Conservation (phyloP, 2,113 vertebrate species). For the Microcebus jonahi region DNA sequence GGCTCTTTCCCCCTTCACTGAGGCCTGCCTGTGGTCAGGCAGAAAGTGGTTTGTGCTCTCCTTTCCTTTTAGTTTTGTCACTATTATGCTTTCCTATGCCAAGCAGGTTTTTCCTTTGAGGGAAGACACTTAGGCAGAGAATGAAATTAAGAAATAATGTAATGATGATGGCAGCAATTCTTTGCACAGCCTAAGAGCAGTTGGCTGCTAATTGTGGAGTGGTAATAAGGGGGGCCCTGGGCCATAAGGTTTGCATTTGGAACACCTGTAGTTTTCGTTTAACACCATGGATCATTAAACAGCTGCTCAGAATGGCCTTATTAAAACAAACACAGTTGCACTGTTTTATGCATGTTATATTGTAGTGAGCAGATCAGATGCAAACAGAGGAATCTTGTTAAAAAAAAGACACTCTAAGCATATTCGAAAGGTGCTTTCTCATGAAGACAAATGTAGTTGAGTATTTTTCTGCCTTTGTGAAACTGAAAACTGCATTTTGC, state of each 20-base stretch:
- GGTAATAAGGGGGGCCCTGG: slow-evolving; percentile 69
- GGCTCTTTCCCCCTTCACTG: not conserved
- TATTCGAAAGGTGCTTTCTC: slow-evolving; percentile 51
- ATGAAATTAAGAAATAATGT: slow-evolving; percentile 62
- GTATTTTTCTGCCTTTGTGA: slow-evolving; percentile 21
- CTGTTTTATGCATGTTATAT: slow-evolving; percentile 72
- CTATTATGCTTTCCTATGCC: slow-evolving; percentile 45
- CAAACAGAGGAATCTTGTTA: slow-evolving; percentile 51
- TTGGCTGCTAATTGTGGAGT: slow-evolving; percentile 69
- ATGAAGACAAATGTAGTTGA: slow-evolving; percentile 42
- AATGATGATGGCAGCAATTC: slow-evolving; percentile 60
- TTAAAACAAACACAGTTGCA: slow-evolving; percentile 75
- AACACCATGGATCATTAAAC: slow-evolving; percentile 75
- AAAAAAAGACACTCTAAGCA: slow-evolving; percentile 35
- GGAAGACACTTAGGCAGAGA: slow-evolving; percentile 66
- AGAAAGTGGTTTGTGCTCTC: slow-evolving; percentile 29
- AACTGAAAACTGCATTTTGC: slow-evolving; percentile 49
- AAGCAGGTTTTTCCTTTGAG: slow-evolving; percentile 52
- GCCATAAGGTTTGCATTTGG: slow-evolving; percentile 73
- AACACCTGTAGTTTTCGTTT: slow-evolving; percentile 76
- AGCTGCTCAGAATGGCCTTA: slow-evolving; percentile 68
- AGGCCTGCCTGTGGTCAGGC: not conserved
- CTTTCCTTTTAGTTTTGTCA: slow-evolving; percentile 53
- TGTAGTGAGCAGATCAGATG: slow-evolving; percentile 64
- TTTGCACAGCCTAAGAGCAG: slow-evolving; percentile 68